Evolutionary conservation across 2,888 invertebrate genomes (phyloP).

Genomic region (Hemistola chrysoprasaria): DNA sequence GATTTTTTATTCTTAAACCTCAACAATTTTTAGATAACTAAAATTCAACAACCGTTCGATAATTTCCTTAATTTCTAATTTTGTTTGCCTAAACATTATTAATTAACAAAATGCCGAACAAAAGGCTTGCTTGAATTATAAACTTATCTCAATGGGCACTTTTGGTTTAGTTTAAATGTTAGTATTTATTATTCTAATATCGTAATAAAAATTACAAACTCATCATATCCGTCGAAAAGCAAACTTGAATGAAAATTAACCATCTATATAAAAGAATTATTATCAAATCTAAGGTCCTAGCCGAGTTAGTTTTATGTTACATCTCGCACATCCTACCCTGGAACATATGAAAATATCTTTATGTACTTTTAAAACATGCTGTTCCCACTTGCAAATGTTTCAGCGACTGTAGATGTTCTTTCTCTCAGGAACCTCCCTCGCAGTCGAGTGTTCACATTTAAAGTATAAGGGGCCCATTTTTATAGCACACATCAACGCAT

Average conservation of each 20-base stretch:
- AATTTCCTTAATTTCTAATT: conserved; percentile 78
- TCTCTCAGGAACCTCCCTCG: conserved; percentile 46
- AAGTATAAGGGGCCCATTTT: conserved; percentile 52
- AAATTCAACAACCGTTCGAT: conserved; percentile 76
- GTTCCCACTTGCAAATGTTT: conserved; percentile 54
- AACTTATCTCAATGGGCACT: conserved; percentile 83
- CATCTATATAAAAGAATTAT: conserved; percentile 72
- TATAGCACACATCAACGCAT: conserved; percentile 73
- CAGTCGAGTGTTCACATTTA: conserved; percentile 52
- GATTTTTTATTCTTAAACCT: conserved; percentile 69
- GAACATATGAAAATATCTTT: conserved; percentile 80
- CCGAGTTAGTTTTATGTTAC: conserved; percentile 72
- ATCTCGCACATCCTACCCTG: conserved; percentile 67
- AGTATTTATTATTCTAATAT: conserved; percentile 78
- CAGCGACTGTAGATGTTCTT: too few relatives aligned
- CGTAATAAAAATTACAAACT: conserved; percentile 78
- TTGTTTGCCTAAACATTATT: conserved; percentile 78
- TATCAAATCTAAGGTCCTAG: conserved; percentile 78
- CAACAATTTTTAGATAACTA: conserved; percentile 79
- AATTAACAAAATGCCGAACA: conserved; percentile 72
- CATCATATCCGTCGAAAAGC: conserved; percentile 74
- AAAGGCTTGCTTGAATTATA: conserved; percentile 75
- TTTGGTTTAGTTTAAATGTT: conserved; percentile 82
- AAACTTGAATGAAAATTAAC: conserved; percentile 75
- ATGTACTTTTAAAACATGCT: conserved; percentile 71